phyloP scores from a whole-genome alignment of 2,113 vertebrate genomes.

The Leptobrachium leishanense region DNA sequence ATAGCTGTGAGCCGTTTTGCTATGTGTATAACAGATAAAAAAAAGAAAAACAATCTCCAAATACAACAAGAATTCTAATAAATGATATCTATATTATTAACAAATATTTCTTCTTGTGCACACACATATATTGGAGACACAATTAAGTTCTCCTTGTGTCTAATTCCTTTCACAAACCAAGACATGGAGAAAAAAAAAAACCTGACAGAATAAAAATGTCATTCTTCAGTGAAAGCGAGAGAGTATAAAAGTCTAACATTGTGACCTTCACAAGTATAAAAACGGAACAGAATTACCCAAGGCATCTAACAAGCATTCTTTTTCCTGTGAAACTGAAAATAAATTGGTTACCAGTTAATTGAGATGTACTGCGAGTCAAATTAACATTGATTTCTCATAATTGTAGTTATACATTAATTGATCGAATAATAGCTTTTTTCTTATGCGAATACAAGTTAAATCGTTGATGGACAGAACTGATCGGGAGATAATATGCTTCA shows the following conservation, averaged over 20 bases:
- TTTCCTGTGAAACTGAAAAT: not conserved
- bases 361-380: conserved; percentile 25
- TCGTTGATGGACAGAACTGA: too few species aligned
- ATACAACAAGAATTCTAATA: too few species aligned
- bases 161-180: not conserved
- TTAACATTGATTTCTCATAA: conserved; percentile 22
- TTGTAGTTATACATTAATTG: not conserved
- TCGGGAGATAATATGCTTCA: too few species aligned
- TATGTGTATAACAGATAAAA: too few species aligned
- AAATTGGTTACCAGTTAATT: conserved; percentile 23
- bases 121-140: too few species aligned
- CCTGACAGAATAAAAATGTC: conserved; percentile 14
- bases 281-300: conserved; percentile 25
- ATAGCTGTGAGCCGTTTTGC: too few species aligned
- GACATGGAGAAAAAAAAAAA: conserved; percentile 18
- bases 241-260: conserved; percentile 15
- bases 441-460: too few species aligned
- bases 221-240: not conserved
- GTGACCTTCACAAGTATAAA: conserved; percentile 36
- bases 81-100: too few species aligned
- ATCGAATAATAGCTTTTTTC: not conserved
- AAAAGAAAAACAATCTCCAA: too few species aligned
- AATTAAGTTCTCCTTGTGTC: conserved; percentile 6
- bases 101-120: too few species aligned
- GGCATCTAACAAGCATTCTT: conserved; percentile 25